phyloP scores from a whole-genome alignment of 2,888 invertebrate genomes.

The Altica lythri region DNA sequence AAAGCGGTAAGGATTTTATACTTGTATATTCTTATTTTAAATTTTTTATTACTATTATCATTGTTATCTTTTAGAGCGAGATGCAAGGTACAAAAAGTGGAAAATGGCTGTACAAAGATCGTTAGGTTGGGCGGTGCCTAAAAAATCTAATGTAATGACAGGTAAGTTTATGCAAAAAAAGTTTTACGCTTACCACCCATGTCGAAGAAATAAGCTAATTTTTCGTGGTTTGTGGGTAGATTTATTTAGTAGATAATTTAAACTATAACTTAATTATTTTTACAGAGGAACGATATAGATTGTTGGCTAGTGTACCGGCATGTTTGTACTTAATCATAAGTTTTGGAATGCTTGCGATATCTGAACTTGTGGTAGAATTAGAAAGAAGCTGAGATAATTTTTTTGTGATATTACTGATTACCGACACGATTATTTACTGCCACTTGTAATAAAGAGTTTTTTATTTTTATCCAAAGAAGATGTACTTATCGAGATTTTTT shows the following conservation, averaged over 20 bases:
- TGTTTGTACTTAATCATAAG: slow-evolving; percentile 75
- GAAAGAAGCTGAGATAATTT: neutral
- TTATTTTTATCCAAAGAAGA: neutral
- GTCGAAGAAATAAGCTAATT: slow-evolving; percentile 2
- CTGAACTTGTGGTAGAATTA: slow-evolving; percentile 45
- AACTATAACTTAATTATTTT: slow-evolving; percentile 51
- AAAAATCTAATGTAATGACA: slow-evolving; percentile 78
- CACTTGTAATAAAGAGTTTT: neutral
- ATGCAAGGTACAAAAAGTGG: slow-evolving; percentile 87
- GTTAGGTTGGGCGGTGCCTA: slow-evolving; percentile 83
- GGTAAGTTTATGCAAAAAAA: slow-evolving; percentile 59
- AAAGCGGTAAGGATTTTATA: slow-evolving; percentile 70
- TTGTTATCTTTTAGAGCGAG: slow-evolving; percentile 64
- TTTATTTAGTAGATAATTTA: neutral
- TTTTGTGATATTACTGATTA: too few relatives aligned
- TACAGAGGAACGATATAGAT: slow-evolving; percentile 77
- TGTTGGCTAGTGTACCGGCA: slow-evolving; percentile 79
- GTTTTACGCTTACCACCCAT: neutral
- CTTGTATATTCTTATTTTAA: too few relatives aligned
- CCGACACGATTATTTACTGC: neutral
- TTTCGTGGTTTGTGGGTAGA: neutral
- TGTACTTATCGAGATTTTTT: neutral
- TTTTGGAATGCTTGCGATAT: slow-evolving; percentile 68
- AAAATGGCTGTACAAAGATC: slow-evolving; percentile 93
- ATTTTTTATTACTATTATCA: too few relatives aligned